Conservation (phyloP, 2,888 invertebrate genomes). For the Andrena fulva region DNA sequence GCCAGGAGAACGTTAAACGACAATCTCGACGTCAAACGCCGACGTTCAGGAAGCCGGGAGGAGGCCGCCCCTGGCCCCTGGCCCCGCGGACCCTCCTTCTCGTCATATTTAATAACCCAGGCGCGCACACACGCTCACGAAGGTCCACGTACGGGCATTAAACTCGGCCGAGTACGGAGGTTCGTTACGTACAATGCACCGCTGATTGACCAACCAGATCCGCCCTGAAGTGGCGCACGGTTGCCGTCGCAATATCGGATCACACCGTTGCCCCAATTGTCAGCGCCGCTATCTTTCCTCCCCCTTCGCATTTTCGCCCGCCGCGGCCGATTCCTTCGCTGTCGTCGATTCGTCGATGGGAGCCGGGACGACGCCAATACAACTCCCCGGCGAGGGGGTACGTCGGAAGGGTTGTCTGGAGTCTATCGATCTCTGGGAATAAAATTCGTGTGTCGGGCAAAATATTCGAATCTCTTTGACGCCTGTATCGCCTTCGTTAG, state of each 20-base stretch:
- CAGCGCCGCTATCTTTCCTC: constrained; percentile 69
- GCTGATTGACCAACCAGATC: constrained; percentile 80
- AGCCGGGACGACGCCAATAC: background rate
- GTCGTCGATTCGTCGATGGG: constrained; percentile 48
- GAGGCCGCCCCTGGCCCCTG: constrained; percentile 6
- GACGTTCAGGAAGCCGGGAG: constrained; percentile 65
- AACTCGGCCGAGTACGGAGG: constrained; percentile 76
- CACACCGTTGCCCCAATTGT: constrained; percentile 74
- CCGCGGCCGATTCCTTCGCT: constrained; percentile 62
- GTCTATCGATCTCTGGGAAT: background rate
- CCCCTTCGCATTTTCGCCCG: constrained; percentile 57
- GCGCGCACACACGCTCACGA: constrained; percentile 70
- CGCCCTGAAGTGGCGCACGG: constrained; percentile 77
- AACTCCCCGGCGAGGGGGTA: background rate
- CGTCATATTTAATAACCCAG: constrained; percentile 77
- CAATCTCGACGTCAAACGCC: constrained; percentile 53
- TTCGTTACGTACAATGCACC: constrained; percentile 80
- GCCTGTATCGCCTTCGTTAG: background rate
- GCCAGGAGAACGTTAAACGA: constrained; percentile 53
- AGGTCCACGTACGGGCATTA: constrained; percentile 76
- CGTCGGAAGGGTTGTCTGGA: background rate
- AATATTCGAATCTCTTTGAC: background rate
- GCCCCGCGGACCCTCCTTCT: constrained; percentile 43
- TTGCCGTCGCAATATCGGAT: constrained; percentile 73
- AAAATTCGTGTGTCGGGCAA: background rate